phyloP scores from a whole-genome alignment of 2,113 vertebrate genomes.

The Cyprinodon tularosa region DNA sequence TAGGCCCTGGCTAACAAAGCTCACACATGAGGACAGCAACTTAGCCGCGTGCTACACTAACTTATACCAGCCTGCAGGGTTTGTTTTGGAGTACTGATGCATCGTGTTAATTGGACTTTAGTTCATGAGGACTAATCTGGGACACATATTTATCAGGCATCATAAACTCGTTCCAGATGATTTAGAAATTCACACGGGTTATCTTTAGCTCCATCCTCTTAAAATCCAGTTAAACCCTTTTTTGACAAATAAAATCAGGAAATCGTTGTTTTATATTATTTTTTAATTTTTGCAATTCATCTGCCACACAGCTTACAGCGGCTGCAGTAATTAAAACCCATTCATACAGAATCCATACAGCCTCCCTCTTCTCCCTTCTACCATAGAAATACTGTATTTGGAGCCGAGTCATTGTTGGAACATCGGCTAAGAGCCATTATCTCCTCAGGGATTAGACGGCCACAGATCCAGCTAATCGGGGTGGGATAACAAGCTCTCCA shows the following conservation, averaged over 20 bases:
- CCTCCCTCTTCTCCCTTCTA: conserved; percentile 32
- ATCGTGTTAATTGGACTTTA: conserved; percentile 28
- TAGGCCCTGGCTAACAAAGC: conserved; percentile 73
- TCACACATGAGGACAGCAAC: conserved; percentile 62
- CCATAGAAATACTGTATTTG: conserved; percentile 68
- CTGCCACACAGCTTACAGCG: conserved; percentile 68
- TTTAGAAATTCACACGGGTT: not conserved
- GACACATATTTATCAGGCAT: not conserved
- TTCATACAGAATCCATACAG: conserved; percentile 71
- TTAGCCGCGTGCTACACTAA: conserved; percentile 65
- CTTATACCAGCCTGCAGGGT: conserved; percentile 49
- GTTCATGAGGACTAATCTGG: conserved; percentile 32
- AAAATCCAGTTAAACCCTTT: conserved; percentile 50
- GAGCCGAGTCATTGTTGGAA: conserved; percentile 66
- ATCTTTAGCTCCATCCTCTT: conserved; percentile 37
- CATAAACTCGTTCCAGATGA: not conserved
- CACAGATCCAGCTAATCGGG: conserved; percentile 69
- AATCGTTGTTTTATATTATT: conserved; percentile 54
- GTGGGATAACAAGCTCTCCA: conserved; percentile 64
- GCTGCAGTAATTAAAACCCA: conserved; percentile 65
- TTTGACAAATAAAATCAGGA: conserved; percentile 57
- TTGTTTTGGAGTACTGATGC: conserved; percentile 54
- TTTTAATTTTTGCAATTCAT: conserved; percentile 61
- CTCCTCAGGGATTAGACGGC: conserved; percentile 70
- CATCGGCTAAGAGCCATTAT: conserved; percentile 72